Percentiles rank a stretch among this genome's conserved stretches.
These are phyloP conservation scores for Lethenteron reissneri DNA, from an alignment of 2,113 vertebrate species.

Conservation along the genomic window DNA sequence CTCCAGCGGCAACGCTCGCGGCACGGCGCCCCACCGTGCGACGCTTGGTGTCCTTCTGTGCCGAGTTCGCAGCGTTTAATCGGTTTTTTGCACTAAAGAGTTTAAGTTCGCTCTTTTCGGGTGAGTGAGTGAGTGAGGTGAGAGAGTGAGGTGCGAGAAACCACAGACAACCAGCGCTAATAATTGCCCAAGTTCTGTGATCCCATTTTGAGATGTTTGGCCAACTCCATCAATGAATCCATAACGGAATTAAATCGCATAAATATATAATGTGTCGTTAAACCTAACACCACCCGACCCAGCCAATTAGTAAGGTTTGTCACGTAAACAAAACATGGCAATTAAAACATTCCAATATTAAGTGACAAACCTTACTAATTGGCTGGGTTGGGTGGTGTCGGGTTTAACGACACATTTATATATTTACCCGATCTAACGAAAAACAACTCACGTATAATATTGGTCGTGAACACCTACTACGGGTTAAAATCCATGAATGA, in stretches of 20 bases:
- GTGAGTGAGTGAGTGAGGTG: constrained; percentile 1
- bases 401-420: background rate
- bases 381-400: background rate
- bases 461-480: background rate
- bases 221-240: too few relatives aligned
- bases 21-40: too few relatives aligned
- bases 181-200: too few relatives aligned
- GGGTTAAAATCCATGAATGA: too few relatives aligned
- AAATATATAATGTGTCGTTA: too few relatives aligned
- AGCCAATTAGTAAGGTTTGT: too few relatives aligned
- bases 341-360: too few relatives aligned
- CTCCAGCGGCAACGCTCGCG: constrained; percentile 11
- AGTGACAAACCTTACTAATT: background rate
- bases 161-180: background rate
- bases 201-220: too few relatives aligned
- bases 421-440: background rate
- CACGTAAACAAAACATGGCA: too few relatives aligned
- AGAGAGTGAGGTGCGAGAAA: background rate
- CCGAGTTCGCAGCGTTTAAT: background rate
- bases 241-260: too few relatives aligned
- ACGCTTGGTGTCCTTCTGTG: background rate
- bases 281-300: too few relatives aligned
- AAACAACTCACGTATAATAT: background rate
- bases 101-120: background rate
- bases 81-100: background rate